Evolutionary conservation across 2,888 invertebrate species (phyloP), one percentile per base, ranked within the genome.

Genomic region (Entomobrya proxima): DNA sequence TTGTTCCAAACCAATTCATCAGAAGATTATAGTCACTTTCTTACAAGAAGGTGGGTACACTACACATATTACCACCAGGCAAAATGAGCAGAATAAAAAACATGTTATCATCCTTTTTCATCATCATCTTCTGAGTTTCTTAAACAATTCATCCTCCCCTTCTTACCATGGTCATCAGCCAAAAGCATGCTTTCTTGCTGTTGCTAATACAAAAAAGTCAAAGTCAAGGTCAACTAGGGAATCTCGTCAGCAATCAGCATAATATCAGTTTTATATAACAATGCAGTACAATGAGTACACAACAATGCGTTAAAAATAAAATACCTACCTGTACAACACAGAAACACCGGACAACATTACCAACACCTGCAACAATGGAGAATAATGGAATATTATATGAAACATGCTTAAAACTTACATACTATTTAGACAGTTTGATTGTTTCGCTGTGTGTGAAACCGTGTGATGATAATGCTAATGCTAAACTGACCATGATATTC

Each of bases 221-320:
- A 64, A 82, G 61, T 82, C 81, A 82, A 82, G 81, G 81, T 82
- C 81, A 82, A 82, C 74, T 30, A 61, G 74, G 37, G 7, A 76
- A 9, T 75, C 24, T 37, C 61, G 58, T 3, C 15, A 77, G 27
- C 58, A 77, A 35, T 58, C 64, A 37, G 18, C 64, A 32, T 61
- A 32, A 52, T 24, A 21, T 55, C 27, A 55, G 2, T 52, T 52
- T 37, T 64, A 61, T 64, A 64, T 64, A 64, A 64, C 64, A 64
- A 64, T 64, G 64, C 35, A 64, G n/a, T 18, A 64, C 35, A 64
- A 64, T 35, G 37, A 37, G 11, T 64, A 64, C 1, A n/a, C n/a
- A n/a, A n/a, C 27, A 9, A 15, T 64, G 30, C 35, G 18, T 24
- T n/a, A n/a, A n/a, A 37, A 7, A 6, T 64, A 18, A 27, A 13